Evolutionary conservation across 2,113 vertebrate species (phyloP), one percentile per base, ranked within the genome.

Genomic region (Paracanthobrama guichenoti): DNA sequence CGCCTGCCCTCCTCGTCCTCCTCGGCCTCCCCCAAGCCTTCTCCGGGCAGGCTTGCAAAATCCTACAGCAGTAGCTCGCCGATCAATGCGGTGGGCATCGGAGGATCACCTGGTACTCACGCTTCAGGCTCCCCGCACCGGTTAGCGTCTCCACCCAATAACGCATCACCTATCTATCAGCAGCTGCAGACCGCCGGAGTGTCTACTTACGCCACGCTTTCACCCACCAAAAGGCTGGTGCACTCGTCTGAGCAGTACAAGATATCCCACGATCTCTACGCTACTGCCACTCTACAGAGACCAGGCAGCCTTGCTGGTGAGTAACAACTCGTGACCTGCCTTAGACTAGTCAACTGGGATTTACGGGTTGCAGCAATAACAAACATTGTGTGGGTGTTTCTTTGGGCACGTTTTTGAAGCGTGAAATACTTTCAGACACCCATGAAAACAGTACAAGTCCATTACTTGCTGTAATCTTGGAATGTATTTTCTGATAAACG

Each of bases 201-300:
- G 90, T 96, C 96, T 92, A 96, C 95, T 92, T 99, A 99, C 93
- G 97, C 97, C 90, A 98, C 97, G 35, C 93, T 99, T 90, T 98
- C 97, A 90, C 97, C 97, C 86, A 95, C 95, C 92, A 99, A 99
- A 93, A 95, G 97, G 84, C 95, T 98, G 92, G 96, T 96, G 84
- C 97, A 98, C 94, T 94, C 96, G 73, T 95, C 97, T 46, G 97
- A 99, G 90, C 97, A 95, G 92, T 98, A 97, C 94, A 99, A 99
- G 93, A 97, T 97, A 88, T 96, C 97, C 84, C 96, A 98, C 92
- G 97, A 98, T 90, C 95, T 98, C 75, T 98, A 98, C 88, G 96
- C 97, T 87, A 97, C 96, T 4, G 96, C 97, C 87, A 98, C 97
- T 10, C 94, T 98, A 79, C 97, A 98, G 93, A 96, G 97, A 91